phyloP scores from a whole-genome alignment of 2,797 vertebrate species.

The Amphiprion clarkii region DNA sequence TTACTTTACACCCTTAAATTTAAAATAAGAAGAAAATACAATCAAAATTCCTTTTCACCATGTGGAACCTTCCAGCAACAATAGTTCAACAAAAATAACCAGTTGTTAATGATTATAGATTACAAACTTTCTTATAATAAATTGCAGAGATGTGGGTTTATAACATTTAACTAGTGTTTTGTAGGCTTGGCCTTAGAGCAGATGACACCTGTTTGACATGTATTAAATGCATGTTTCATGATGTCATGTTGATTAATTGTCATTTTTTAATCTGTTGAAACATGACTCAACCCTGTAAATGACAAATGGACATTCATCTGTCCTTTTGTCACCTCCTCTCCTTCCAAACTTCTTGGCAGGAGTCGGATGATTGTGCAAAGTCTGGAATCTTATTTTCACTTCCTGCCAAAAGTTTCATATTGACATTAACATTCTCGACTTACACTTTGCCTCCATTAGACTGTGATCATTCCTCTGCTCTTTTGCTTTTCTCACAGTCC shows the following conservation, averaged over 20 bases:
- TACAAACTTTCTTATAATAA: neutral
- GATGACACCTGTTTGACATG: conserved; percentile 9
- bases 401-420: conserved; percentile 20
- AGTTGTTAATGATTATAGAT: neutral
- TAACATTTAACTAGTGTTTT: conserved; percentile 3
- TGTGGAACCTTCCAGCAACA: too few relatives aligned
- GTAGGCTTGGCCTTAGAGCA: too few relatives aligned
- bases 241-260: conserved; percentile 30
- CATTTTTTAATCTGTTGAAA: conserved; percentile 1
- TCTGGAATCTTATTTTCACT: neutral
- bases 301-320: conserved; percentile 16
- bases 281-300: conserved; percentile 16
- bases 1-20: too few relatives aligned
- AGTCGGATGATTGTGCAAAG: conserved; percentile 11
- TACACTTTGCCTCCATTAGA: conserved; percentile 23
- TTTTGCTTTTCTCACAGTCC: conserved; percentile 2
- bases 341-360: conserved; percentile 22
- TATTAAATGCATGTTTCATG: conserved; percentile 17
- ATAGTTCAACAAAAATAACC: too few relatives aligned
- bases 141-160: conserved; percentile 8
- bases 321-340: conserved; percentile 34
- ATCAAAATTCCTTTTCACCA: too few relatives aligned
- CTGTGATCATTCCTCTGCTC: conserved; percentile 8
- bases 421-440: conserved; percentile 6
- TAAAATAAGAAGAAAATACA: too few relatives aligned